A percentile compares a stretch with the other conserved stretches of the same genome.
Conservation (phyloP, 2,113 vertebrate genomes). For the Gorilla gorilla region DNA sequence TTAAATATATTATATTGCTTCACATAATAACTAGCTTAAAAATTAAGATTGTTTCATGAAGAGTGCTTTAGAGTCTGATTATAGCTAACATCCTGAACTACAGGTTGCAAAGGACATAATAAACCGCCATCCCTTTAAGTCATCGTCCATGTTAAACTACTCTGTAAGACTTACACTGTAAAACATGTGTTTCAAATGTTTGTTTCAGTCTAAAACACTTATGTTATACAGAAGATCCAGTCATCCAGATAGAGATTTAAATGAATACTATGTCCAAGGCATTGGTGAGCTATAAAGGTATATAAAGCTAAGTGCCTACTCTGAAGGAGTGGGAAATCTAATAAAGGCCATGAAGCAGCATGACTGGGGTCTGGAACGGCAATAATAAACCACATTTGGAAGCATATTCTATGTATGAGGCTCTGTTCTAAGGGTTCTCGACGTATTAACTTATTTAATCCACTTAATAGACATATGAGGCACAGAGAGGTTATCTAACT, state of each 20-base stretch:
- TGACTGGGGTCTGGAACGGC: neutral
- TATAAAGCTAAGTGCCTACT: neutral
- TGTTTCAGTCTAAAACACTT: slow-evolving; percentile 19
- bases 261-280: neutral
- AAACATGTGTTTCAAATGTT: slow-evolving; percentile 38
- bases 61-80: neutral
- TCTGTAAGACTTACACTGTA: neutral
- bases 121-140: neutral
- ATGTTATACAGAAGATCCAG: neutral
- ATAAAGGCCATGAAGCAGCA: neutral
- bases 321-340: neutral
- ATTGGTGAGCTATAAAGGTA: neutral
- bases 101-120: neutral
- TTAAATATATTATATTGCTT: slow-evolving; percentile 31
- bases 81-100: neutral
- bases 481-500: neutral
- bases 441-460: neutral
- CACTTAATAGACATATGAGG: neutral
- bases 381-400: neutral
- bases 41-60: neutral
- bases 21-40: neutral
- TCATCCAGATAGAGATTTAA: slow-evolving; percentile 31
- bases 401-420: neutral
- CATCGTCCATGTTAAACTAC: neutral
- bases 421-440: neutral